These are phyloP conservation scores for Drosophila hamatofila DNA, from an alignment of 2,888 invertebrate species.

Conservation along the genomic window DNA sequence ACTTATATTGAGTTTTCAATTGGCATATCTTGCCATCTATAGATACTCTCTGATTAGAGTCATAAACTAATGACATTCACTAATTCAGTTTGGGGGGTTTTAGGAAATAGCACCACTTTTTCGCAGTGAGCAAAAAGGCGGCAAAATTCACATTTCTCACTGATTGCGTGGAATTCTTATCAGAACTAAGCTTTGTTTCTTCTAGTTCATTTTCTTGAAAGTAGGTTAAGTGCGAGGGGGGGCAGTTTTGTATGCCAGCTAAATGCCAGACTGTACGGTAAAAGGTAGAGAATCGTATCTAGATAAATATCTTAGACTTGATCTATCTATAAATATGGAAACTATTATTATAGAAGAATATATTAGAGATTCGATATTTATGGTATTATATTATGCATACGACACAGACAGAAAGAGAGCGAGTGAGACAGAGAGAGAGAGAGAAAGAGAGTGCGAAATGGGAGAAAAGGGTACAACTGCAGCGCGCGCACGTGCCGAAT, in stretches of 20 bases:
- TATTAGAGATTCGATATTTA: background rate
- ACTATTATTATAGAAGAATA: background rate
- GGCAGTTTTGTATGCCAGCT: background rate
- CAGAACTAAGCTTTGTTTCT: background rate
- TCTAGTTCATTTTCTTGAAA: background rate
- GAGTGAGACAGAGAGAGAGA: background rate
- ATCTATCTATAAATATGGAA: background rate
- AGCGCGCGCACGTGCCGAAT: constrained; percentile 49
- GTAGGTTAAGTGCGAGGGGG: background rate
- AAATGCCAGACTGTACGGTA: background rate
- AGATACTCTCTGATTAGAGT: background rate
- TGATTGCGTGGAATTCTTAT: constrained; percentile 8
- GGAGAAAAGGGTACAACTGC: constrained; percentile 21
- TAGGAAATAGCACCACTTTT: no score
- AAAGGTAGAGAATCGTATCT: constrained; percentile 45
- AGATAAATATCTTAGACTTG: constrained; percentile 50
- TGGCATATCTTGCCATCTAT: background rate
- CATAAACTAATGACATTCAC: background rate
- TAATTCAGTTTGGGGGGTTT: background rate
- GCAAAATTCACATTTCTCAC: background rate
- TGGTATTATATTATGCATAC: no score
- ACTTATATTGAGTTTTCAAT: background rate
- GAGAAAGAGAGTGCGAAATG: background rate
- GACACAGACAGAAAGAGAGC: background rate
- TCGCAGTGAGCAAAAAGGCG: no score